Percentiles rank a stretch among this genome's conserved stretches.
Conservation (phyloP, 2,888 invertebrate genomes). For the Slavum lentiscoides region DNA sequence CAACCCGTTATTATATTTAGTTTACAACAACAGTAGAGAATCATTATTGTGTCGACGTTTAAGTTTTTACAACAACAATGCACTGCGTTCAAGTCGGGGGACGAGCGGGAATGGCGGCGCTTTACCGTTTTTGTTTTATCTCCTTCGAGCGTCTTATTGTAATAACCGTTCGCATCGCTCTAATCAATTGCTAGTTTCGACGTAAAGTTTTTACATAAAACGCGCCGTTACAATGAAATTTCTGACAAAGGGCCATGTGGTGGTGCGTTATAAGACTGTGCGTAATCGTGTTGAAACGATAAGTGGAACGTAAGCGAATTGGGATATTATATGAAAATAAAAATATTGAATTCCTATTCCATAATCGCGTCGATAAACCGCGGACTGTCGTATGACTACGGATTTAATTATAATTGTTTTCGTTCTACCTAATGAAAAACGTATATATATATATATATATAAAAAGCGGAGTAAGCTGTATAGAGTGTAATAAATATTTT, state of each 20-base stretch:
- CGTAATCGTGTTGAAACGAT: not conserved
- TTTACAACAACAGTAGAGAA: slow-evolving; percentile 6
- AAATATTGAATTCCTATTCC: too few species aligned
- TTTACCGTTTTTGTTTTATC: slow-evolving; percentile 4
- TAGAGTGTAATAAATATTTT: too few species aligned
- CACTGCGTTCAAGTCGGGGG: not conserved
- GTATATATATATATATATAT: too few species aligned
- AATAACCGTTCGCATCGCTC: not conserved
- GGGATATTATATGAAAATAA: too few species aligned
- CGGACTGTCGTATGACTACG: too few species aligned
- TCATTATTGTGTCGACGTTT: slow-evolving; percentile 8
- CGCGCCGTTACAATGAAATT: not conserved
- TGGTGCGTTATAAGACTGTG: not conserved
- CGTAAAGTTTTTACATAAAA: not conserved
- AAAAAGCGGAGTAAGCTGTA: too few species aligned
- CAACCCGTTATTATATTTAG: slow-evolving; percentile 20
- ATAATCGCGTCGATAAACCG: too few species aligned
- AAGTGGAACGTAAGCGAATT: not conserved
- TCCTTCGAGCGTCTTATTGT: slow-evolving; percentile 3
- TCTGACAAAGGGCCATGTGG: not conserved
- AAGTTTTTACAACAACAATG: slow-evolving; percentile 29
- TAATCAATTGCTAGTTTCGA: not conserved
- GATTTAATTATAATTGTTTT: too few species aligned
- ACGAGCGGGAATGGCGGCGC: too few species aligned
- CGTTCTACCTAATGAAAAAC: too few species aligned